Conservation (phyloP, 2,797 vertebrate species). For the Catamblyrhynchus diadema region DNA sequence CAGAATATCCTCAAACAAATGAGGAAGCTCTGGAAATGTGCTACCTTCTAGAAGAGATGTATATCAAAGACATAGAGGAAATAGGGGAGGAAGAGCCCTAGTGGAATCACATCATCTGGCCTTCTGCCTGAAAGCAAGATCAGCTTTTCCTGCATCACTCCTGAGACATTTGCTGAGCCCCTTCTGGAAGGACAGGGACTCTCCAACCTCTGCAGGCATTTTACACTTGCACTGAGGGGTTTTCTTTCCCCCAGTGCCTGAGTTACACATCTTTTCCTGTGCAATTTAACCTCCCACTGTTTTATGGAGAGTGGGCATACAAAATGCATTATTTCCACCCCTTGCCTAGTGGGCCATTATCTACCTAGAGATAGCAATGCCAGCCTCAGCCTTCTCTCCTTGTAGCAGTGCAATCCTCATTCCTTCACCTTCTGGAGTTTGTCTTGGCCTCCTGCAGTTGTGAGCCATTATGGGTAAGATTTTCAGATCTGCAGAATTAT, state of each 20-base stretch:
- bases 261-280: background rate
- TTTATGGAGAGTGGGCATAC: background rate
- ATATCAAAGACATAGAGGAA: background rate
- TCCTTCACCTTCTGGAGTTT: background rate
- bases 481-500: background rate
- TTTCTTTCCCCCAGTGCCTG: rapidly evolving
- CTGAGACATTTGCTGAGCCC: background rate
- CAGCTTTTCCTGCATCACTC: background rate
- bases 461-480: background rate
- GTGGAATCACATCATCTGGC: background rate
- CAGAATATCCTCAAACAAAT: background rate
- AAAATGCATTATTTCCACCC: background rate
- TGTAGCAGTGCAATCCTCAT: background rate
- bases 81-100: background rate
- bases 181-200: background rate
- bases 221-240: background rate
- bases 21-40: background rate
- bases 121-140: background rate
- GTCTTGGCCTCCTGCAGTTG: background rate
- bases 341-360: background rate
- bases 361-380: background rate
- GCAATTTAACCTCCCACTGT: background rate
- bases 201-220: background rate
- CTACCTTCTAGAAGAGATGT: background rate
- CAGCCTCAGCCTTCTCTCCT: background rate